Evolutionary conservation across 2,888 invertebrate genomes (phyloP), one percentile per base, ranked within the genome.

Genomic region (Tortricodes alternella): DNA sequence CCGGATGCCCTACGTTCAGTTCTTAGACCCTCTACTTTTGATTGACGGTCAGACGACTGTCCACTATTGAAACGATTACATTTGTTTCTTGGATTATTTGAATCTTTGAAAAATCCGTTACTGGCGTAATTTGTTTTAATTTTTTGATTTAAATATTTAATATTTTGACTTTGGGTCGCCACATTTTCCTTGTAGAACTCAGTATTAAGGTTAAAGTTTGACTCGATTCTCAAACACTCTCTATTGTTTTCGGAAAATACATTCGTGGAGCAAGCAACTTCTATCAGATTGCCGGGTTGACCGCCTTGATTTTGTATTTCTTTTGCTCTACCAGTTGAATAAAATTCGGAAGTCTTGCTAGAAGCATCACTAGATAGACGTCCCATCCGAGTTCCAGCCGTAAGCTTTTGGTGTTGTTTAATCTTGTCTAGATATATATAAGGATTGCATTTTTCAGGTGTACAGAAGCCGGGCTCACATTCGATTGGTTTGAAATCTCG

Each of bases 401-500:
- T 61, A 73, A 59, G 61, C 71, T 49, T 71, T 46, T 21, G 67
- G 71, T 15, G 72, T 68, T 32, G n/a, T n/a, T 13, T 39, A 13
- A n/a, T 21, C 3, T 8, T 5, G 39, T 13, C 21, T 39, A 1
- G 13, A 3, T 23, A 3, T n/a, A n/a, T 61, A 39, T 66, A 62
- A 4, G 70, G 71, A 61, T 74, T 59, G 61, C 71, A 71, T 49
- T 71, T 46, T 23, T 66, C 71, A 18, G 73, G 69, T 29, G 64
- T 43, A 64, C 71, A 76, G 13, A 68, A 61, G 48, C 62, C 61
- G 7, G 76, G 73, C 43, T 69, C 70, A 63, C 70, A 76, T 61
- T 75, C 71, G 57, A 69, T 69, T 5, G 72, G 66, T 19, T 65
- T 27, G 13, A 68, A 58, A 29, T 3, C 9, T n/a, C n/a, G n/a